A percentile compares a stretch with the other conserved stretches of the same genome.
Conservation (phyloP, 2,113 vertebrate species). For the Xyliphius kryptos region DNA sequence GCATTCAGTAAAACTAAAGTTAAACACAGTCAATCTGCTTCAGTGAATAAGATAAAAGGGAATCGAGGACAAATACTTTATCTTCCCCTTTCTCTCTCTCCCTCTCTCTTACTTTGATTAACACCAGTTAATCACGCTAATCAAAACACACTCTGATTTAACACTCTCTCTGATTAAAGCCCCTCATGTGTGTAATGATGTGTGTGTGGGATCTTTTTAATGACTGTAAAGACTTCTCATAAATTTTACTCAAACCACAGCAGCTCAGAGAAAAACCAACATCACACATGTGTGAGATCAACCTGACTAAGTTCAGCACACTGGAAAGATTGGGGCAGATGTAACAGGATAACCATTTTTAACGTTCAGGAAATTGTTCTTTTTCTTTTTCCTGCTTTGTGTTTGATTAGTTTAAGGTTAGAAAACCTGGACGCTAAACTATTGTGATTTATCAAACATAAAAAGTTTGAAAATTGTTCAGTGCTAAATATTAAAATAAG, state of each 20-base stretch:
- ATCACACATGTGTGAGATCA: too few relatives aligned
- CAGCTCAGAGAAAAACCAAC: too few relatives aligned
- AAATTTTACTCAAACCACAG: constrained; percentile 3
- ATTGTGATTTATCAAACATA: too few relatives aligned
- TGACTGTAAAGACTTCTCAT: constrained; percentile 14
- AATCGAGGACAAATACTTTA: background rate
- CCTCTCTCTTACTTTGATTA: constrained; percentile 11
- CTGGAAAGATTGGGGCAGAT: too few relatives aligned
- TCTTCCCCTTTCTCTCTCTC: background rate
- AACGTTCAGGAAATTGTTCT: too few relatives aligned
- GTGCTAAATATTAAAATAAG: too few relatives aligned
- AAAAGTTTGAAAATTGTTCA: too few relatives aligned
- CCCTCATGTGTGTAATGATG: constrained; percentile 4
- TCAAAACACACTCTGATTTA: constrained; percentile 35
- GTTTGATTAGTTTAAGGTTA: too few relatives aligned
- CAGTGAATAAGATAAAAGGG: background rate
- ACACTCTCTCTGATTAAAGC: constrained; percentile 26
- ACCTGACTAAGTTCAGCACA: too few relatives aligned
- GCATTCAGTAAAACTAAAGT: background rate
- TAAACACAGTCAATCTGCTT: background rate
- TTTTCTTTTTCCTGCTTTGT: too few relatives aligned
- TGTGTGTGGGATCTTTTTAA: constrained; percentile 21
- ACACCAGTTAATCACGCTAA: constrained; percentile 29
- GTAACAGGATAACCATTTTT: too few relatives aligned
- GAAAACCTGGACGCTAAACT: too few relatives aligned